A percentile compares a stretch with the other conserved stretches of the same genome.
Evolutionary conservation across 2,113 vertebrate species (phyloP).

Genomic region (Trichechus manatus): DNA sequence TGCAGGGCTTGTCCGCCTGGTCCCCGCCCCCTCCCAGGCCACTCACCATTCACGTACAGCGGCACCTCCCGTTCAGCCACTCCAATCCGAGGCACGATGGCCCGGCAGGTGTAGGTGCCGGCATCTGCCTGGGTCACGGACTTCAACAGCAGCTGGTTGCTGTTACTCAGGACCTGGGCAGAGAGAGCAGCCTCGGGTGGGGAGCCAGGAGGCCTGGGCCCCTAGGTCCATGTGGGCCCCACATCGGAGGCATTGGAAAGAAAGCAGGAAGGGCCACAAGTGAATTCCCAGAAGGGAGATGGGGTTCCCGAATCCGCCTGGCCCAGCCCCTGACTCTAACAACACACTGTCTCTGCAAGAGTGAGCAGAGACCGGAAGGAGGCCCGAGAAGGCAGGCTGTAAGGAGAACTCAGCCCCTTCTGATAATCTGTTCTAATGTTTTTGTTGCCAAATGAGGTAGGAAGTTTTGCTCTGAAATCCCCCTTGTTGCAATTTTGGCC

Average conservation of each 20-base stretch:
- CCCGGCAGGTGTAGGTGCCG: slow-evolving; percentile 96
- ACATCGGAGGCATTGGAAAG: slow-evolving; percentile 63
- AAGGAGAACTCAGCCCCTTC: neutral
- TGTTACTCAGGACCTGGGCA: slow-evolving; percentile 96
- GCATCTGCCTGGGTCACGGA: slow-evolving; percentile 94
- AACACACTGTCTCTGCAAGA: neutral
- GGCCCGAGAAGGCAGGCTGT: neutral
- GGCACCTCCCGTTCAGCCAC: slow-evolving; percentile 96
- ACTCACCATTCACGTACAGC: slow-evolving; percentile 95
- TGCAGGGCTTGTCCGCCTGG: fast-evolving
- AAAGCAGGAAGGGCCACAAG: slow-evolving; percentile 75
- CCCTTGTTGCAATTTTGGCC: neutral
- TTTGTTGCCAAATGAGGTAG: neutral
- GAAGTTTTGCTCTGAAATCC: neutral
- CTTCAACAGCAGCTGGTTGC: slow-evolving; percentile 96
- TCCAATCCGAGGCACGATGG: slow-evolving; percentile 97
- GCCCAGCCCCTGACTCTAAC: neutral
- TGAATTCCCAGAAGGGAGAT: slow-evolving; percentile 72
- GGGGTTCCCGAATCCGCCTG: neutral
- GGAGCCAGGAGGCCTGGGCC: slow-evolving; percentile 77
- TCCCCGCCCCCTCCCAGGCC: fast-evolving
- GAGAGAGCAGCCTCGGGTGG: slow-evolving; percentile 78
- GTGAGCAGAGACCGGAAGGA: neutral
- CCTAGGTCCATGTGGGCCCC: slow-evolving; percentile 70
- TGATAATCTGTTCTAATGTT: neutral